phyloP scores from a whole-genome alignment of 92 coral and sea anemone genomes.

The Galaxea fascicularis region DNA sequence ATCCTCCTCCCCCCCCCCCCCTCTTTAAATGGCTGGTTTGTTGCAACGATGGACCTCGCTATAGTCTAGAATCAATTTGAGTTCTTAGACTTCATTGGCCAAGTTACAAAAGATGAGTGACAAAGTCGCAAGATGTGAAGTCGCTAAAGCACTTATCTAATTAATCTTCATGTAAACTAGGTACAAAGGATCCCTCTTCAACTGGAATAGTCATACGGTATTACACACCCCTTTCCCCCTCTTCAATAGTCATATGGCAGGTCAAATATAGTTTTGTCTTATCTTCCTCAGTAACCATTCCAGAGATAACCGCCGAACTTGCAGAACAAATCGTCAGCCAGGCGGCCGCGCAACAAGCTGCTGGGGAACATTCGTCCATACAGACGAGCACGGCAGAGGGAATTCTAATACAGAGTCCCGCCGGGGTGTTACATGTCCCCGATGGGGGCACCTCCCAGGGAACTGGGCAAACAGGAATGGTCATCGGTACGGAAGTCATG shows the following conservation, averaged over 20 bases:
- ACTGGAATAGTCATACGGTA: too few species aligned
- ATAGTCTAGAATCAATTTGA: too few species aligned
- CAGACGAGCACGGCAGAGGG: conserved; percentile 32
- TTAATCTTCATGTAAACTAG: too few species aligned
- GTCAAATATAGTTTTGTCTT: neutral
- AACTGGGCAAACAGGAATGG: conserved; percentile 40
- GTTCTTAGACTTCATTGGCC: too few species aligned
- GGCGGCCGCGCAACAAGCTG: conserved; percentile 58
- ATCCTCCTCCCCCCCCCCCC: too few species aligned
- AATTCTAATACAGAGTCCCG: conserved; percentile 30
- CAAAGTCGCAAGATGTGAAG: too few species aligned
- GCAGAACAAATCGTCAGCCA: conserved; percentile 89
- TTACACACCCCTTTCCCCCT: too few species aligned
- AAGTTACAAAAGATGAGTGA: too few species aligned
- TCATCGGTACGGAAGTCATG: conserved; percentile 46
- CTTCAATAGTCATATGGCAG: neutral
- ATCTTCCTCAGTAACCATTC: conserved; percentile 69
- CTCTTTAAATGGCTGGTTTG: too few species aligned
- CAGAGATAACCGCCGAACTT: conserved; percentile 81
- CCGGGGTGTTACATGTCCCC: conserved; percentile 46
- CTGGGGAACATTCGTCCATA: conserved; percentile 23
- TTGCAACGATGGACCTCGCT: too few species aligned
- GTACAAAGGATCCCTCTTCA: too few species aligned
- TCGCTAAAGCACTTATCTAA: too few species aligned
- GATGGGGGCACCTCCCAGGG: conserved; percentile 29